Evolutionary conservation across 2,113 vertebrate species (phyloP), one percentile per base, ranked within the genome.

Genomic region (Tonatia bakeri): DNA sequence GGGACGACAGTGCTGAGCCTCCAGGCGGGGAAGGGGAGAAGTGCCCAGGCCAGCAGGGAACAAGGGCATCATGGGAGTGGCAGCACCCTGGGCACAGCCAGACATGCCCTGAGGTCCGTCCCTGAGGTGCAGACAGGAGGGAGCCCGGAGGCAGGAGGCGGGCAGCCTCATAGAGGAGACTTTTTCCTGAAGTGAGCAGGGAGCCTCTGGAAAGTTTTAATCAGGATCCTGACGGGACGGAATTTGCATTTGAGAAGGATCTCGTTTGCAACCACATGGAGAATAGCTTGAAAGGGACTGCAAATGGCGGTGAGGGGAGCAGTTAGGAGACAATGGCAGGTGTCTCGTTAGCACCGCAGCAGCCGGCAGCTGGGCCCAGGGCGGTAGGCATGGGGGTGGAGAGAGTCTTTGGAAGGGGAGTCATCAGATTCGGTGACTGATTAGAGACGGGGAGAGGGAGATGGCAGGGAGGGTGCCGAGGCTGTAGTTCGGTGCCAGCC

Each of bases 171-270:
- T 40, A 81, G 17, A 17, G 24, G 38, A 72, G 52, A 64, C n/a
- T 90, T 80, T 45, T 40, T 70, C 56, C 19, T 54, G 36, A 90
- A 84, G 38, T 87, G 83, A 91, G 47, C 45, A 13, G 40, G 43
- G 33, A 92, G 59, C 15, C 67, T 94, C 87, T 47, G 65, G 36
- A 50, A 95, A 85, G 70, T 94, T 92, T 97, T 90, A 69, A 84
- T 92, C 77, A 47, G 85, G 69, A 86, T 43, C 7, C 1, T 1
- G 38, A n/a, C n/a, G 40, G 52, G 52, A 69, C 33, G 4, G 20
- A 6, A 92, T 97, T 97, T 96, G 61, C 95, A 96, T 92, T 94
- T 92, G 85, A 92, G 92, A 94, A 95, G 95, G n/a, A 5, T 96
- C 87, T 92, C 36, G 38, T 95, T 76, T n/a, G n/a, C 40, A 81